These are phyloP conservation scores for Hirtodrosophila alboralis DNA, from an alignment of 2,888 invertebrate species.

Conservation along the genomic window DNA sequence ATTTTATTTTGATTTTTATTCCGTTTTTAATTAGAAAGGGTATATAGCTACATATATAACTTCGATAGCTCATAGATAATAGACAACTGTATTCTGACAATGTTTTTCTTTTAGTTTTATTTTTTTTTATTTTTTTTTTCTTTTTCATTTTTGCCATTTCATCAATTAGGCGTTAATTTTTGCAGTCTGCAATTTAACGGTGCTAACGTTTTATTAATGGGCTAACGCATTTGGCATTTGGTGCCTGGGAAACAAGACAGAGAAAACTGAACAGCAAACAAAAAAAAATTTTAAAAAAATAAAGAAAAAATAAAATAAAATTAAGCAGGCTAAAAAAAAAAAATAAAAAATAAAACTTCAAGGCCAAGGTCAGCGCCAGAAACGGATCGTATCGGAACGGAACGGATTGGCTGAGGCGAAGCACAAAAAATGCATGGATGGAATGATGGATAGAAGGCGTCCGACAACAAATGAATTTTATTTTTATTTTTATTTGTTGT, in stretches of 20 bases:
- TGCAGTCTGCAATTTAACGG: slow-evolving; percentile 60
- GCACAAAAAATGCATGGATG: slow-evolving; percentile 24
- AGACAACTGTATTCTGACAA: no score
- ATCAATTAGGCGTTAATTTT: slow-evolving; percentile 79
- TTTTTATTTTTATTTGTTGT: slow-evolving; percentile 29
- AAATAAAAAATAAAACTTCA: slow-evolving; percentile 9
- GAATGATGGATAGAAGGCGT: slow-evolving; percentile 24
- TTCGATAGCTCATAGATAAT: no score
- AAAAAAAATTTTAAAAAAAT: neutral
- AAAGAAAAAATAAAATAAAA: neutral
- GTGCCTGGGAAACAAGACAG: slow-evolving; percentile 54
- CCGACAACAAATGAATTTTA: slow-evolving; percentile 7
- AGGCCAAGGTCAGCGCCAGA: slow-evolving; percentile 57
- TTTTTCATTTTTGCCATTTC: slow-evolving; percentile 49
- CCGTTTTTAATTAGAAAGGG: no score
- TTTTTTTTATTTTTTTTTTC: slow-evolving; percentile 13
- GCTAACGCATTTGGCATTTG: slow-evolving; percentile 68
- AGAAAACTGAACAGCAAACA: neutral
- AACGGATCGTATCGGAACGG: slow-evolving; percentile 31
- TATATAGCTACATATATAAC: no score
- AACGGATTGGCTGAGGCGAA: slow-evolving; percentile 37
- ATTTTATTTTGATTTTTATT: no score
- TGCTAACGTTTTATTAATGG: slow-evolving; percentile 74
- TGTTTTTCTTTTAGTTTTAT: slow-evolving; percentile 1
- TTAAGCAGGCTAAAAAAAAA: neutral